Evolutionary conservation across 2,888 invertebrate genomes (phyloP), one percentile per base, ranked within the genome.

Genomic region (Podabrus alpinus): DNA sequence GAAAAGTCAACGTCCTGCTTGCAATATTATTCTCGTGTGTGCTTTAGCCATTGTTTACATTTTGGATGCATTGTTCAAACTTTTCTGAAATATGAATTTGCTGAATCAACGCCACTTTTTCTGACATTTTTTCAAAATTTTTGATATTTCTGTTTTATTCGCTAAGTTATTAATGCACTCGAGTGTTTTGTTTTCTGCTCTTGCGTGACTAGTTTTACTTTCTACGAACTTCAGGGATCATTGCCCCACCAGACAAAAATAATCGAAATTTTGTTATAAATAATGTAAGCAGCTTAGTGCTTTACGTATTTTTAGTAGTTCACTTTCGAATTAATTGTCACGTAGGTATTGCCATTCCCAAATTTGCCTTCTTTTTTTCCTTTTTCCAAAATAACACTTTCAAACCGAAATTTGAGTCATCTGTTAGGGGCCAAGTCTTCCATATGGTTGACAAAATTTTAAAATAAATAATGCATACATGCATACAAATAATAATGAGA

Each of bases 1-100:
- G 76, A 73, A 73, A 76, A 76, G 76, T 76, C 76, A 76, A 76
- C 76, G 76, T 73, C 76, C 75, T 72, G 62, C 70, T 59, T 64
- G 62, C 45, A 45, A 45, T 45, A 45, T 45, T 45, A 45, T 45
- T 45, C 45, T 45, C 45, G n/a, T 45, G 45, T 45, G n/a, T 45
- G 45, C n/a, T 45, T 45, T 45, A n/a, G 45, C 45, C 45, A 45
- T 45, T 45, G 45, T 45, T 45, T 45, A 45, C 45, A 45, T 45
- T n/a, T n/a, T 45, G n/a, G 45, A 45, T 45, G 45, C 45, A 45
- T 45, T 45, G 45, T 45, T n/a, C 45, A n/a, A 45, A 45, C 45
- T 45, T 45, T 45, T 45, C 45, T 45, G n/a, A 45, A 45, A 45
- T n/a, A 45, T 45, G 45, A n/a, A n/a, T 45, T 1, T 45, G 45